Base-by-base conservation (phyloP, 1,140 invertebrate species). In the Ostrea edulis region DNA sequence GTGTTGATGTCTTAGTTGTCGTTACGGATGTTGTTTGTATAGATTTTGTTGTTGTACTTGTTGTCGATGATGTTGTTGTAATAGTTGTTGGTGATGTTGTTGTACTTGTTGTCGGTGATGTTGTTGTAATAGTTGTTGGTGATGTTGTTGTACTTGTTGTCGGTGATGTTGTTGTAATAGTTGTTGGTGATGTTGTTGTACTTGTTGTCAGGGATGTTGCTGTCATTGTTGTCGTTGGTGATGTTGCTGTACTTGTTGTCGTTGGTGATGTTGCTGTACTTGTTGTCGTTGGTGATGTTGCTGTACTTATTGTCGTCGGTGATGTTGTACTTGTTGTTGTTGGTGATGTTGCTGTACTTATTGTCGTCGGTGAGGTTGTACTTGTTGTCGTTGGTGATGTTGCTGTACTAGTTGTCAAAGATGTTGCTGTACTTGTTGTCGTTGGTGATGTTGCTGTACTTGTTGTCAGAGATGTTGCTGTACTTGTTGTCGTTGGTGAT, bases 31-130 rank as follows among this genome's bases (percentile, higher is more conserved):
- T 53, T 17, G 82, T 53, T n/a, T n/a, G n/a, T n/a, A n/a, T n/a
- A n/a, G n/a, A n/a, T n/a, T n/a, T n/a, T 51, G 82, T 25, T 2
- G 11, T 54, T 71, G 22, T 12, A 58, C 12, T 0, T 58, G 55
- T 58, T 58, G 55, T 58, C 12, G 55, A 58, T 71, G 65, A 29
- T 29, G 52, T 14, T 54, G 52, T 8, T n/a, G n/a, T 44, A 44
- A 9, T 35, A 22, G 84, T 44, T 62, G 11, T 53, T 29, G 52
- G 5, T 20, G 53, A 12, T 54, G 84, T 25, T 22, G 25, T n/a
- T 29, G 52, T 25, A 84, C 82, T 65, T 25, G 84, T 35, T 58
- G 84, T 58, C 53, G 82, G 20, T 55, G 82, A 29, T 29, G 51
- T 2, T 58, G 53, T 84, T 84, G 82, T 84, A 54, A n/a, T 44